Percentiles rank a stretch among this genome's conserved stretches.
phyloP scores from a whole-genome alignment of 2,113 vertebrate species.

The Ceyx margarethae region DNA sequence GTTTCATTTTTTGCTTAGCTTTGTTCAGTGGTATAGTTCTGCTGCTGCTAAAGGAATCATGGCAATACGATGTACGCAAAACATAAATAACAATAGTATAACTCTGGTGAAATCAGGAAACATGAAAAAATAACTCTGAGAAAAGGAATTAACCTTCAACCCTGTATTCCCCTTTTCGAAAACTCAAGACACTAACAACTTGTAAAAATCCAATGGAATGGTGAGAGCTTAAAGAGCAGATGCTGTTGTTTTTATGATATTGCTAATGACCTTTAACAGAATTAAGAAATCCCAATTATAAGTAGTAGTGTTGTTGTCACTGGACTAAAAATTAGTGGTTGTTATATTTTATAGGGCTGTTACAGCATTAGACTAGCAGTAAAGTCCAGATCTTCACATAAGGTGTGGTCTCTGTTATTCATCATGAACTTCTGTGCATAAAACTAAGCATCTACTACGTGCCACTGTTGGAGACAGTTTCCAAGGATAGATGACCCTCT shows the following conservation, averaged over 20 bases:
- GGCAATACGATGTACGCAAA: background rate
- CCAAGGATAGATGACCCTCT: background rate
- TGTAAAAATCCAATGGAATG: background rate
- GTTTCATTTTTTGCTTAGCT: background rate
- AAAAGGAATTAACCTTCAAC: background rate
- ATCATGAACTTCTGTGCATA: background rate
- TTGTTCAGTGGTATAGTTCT: background rate
- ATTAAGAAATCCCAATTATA: background rate
- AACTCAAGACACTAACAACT: background rate
- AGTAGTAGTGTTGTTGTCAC: background rate
- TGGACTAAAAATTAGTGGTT: background rate
- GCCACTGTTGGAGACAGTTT: background rate
- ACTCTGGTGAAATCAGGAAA: background rate
- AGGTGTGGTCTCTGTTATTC: background rate
- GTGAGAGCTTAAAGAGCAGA: background rate
- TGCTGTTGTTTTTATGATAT: background rate
- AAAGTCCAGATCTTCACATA: background rate
- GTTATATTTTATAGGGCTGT: background rate
- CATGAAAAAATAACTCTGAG: background rate
- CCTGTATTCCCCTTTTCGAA: background rate
- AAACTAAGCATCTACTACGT: background rate
- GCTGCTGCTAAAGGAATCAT: background rate
- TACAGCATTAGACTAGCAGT: background rate
- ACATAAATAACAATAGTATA: background rate
- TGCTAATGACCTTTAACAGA: background rate